Base-by-base conservation (phyloP, 2,113 vertebrate genomes). In the Helogale parvula region DNA sequence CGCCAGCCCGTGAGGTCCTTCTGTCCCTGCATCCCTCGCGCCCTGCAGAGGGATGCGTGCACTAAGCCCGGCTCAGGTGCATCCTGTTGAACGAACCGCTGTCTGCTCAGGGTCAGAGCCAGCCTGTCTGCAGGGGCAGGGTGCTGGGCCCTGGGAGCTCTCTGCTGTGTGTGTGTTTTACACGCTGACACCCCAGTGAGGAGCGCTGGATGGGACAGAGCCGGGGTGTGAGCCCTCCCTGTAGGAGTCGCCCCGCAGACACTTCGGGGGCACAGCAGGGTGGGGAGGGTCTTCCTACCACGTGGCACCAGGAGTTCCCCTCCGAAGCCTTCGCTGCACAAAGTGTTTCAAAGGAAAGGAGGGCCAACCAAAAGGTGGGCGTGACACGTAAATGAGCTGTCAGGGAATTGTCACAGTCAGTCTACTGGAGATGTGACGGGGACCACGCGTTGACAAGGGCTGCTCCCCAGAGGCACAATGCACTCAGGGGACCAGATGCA, bases 261-360 rank as follows among this genome's bases (percentile, higher is more conserved):
- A 10, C 10, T 25, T 0, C 27, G 1, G 3, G 69, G 74, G 45
- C 7, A 1, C 7, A 0, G 2, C 4, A 29, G 50, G 10, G 23
- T 33, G 17, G 1, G 21, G 3, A 45, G 31, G 8, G 25, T 50
- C 31, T 74, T 15, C n/a, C 29, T n/a, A 27, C 14, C 16, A 1
- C 4, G 8, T 10, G 14, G 50, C 1, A 17, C 17, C 5, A 45
- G 25, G 50, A n/a, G 15, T 5, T 85, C 35, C 16, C 71, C 23
- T 84, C 47, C 45, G 3, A 21, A 0, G 19, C 60, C 16, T 45
- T 81, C 14, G 1, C 3, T 5, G 11, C 35, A 69, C 21, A n/a
- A 33, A 3, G 38, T 27, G 10, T 17, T 17, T 1, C 16, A 1
- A 13, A 80, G 38, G 12, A 17, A 52, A 35, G 47, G 38, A 54